Evolutionary conservation across 2,113 vertebrate genomes (phyloP).

Genomic region (Apteryx owenii): DNA sequence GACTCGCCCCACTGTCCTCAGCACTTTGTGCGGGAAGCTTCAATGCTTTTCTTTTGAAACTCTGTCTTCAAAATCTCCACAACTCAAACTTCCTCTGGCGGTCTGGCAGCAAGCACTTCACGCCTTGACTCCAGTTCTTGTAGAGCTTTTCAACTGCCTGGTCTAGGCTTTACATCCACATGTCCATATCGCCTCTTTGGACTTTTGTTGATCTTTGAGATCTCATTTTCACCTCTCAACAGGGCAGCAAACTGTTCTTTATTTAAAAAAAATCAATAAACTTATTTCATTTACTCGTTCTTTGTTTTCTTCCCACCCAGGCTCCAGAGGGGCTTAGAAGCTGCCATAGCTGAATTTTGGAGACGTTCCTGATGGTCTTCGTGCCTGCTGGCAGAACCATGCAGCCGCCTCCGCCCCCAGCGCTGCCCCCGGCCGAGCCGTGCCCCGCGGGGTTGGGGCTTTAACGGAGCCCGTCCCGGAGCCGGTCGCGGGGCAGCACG

Average conservation of each 20-base stretch:
- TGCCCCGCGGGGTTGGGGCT: no score
- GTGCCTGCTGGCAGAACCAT: neutral
- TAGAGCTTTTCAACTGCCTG: neutral
- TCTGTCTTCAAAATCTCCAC: neutral
- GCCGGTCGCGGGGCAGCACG: no score
- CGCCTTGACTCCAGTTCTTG: neutral
- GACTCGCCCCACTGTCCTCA: neutral
- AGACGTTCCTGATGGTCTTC: accelerated
- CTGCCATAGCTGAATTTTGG: neutral
- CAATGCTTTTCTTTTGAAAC: neutral
- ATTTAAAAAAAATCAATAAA: neutral
- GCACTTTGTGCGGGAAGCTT: neutral
- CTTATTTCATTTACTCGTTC: neutral
- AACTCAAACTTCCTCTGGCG: accelerated
- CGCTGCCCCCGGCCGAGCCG: no score
- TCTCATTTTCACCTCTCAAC: neutral
- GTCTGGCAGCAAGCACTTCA: neutral
- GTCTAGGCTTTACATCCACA: neutral
- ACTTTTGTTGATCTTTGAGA: neutral
- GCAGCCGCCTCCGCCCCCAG: neutral
- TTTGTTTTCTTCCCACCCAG: neutral
- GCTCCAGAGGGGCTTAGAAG: neutral
- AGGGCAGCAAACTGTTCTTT: neutral
- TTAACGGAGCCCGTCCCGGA: no score
- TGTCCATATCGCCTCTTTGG: neutral